Evolutionary conservation across 2,113 vertebrate genomes (phyloP).

Genomic region (Grus americana): DNA sequence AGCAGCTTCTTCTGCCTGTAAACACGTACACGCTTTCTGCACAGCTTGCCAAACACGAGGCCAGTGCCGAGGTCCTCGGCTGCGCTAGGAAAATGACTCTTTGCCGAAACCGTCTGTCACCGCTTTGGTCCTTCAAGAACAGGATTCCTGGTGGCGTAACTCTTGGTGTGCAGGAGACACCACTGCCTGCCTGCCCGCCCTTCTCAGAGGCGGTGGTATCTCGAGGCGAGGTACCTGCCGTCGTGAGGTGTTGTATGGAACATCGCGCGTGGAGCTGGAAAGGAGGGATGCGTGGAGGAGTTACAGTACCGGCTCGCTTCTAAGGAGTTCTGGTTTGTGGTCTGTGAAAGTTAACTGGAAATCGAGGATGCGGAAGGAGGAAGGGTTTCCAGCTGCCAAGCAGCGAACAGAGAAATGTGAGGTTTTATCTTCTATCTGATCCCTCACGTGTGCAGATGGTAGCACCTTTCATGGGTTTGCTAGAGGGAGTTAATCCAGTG

Average conservation of each 20-base stretch:
- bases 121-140: neutral
- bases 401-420: neutral
- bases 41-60: neutral
- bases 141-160: neutral
- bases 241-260: neutral
- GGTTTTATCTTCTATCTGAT: neutral
- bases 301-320: rapidly evolving
- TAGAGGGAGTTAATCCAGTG: neutral
- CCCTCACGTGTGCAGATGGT: no score
- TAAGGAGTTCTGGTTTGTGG: no score
- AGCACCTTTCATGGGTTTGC: neutral
- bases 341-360: neutral
- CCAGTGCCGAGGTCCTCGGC: neutral
- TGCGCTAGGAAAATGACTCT: neutral
- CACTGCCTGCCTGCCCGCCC: neutral
- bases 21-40: neutral
- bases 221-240: neutral
- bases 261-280: neutral
- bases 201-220: rapidly evolving
- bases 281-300: neutral
- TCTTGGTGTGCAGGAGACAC: no score
- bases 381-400: neutral
- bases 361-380: neutral
- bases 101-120: neutral
- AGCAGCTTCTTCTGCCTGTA: neutral